Conservation (phyloP, 2,888 invertebrate genomes). For the Eupithecia tripunctaria region DNA sequence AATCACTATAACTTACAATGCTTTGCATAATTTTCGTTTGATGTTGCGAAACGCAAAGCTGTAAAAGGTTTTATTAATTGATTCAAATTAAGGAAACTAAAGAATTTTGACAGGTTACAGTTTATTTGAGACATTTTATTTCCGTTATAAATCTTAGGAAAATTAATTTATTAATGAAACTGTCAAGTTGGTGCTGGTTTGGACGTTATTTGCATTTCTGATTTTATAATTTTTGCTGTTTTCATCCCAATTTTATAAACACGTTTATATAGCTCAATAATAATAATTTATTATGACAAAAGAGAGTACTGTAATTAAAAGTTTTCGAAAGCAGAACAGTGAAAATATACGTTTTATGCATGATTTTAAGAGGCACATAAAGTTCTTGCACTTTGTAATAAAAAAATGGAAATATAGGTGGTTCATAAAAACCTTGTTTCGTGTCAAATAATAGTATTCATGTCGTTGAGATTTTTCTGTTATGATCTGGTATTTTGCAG, state of each 20-base stretch:
- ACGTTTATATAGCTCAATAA: constrained; percentile 21
- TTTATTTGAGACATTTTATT: constrained; percentile 1
- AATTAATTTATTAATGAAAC: constrained; percentile 7
- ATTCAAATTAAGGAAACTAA: neutral
- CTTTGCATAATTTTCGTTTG: constrained; percentile 7
- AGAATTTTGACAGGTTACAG: neutral
- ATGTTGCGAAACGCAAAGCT: constrained; percentile 15
- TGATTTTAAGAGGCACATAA: constrained; percentile 48
- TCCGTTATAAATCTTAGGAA: constrained; percentile 1
- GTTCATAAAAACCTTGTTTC: neutral
- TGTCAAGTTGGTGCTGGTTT: neutral
- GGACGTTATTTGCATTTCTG: neutral
- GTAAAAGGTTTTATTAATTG: constrained; percentile 8
- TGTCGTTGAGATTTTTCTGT: too few relatives aligned
- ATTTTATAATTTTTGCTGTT: constrained; percentile 1
- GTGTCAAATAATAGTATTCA: neutral
- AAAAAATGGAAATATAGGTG: constrained; percentile 13
- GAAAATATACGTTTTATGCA: constrained; percentile 48
- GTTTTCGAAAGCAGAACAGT: constrained; percentile 56
- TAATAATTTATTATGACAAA: constrained; percentile 32
- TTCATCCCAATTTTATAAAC: neutral
- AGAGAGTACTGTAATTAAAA: constrained; percentile 55
- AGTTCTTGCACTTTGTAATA: constrained; percentile 20
- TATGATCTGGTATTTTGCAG: too few relatives aligned
- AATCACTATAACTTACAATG: constrained; percentile 6